A percentile compares a stretch with the other conserved stretches of the same genome.
Evolutionary conservation across 2,888 invertebrate genomes (phyloP).

Genomic region (Hydrotaea cyrtoneurina): DNA sequence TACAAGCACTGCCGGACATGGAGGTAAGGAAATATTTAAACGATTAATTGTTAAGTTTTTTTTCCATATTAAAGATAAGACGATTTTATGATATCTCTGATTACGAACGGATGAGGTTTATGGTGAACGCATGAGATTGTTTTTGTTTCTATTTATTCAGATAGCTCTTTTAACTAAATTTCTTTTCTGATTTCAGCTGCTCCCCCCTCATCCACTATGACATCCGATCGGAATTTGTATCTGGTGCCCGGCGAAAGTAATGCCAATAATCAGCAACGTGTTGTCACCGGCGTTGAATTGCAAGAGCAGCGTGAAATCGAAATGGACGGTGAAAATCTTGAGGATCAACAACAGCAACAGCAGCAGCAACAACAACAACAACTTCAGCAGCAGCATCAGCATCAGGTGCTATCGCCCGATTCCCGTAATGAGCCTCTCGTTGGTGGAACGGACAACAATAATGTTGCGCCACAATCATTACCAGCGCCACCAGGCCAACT

Average conservation of each 20-base stretch:
- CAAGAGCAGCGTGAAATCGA: slow-evolving; percentile 82
- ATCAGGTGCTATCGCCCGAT: slow-evolving; percentile 61
- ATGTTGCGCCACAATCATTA: neutral
- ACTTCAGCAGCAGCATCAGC: slow-evolving; percentile 68
- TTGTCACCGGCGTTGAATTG: slow-evolving; percentile 82
- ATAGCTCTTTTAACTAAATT: neutral
- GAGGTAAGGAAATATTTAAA: slow-evolving; percentile 45
- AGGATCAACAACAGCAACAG: slow-evolving; percentile 75
- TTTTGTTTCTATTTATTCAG: too few species aligned
- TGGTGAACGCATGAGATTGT: too few species aligned
- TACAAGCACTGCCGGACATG: slow-evolving; percentile 11
- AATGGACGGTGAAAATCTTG: slow-evolving; percentile 84
- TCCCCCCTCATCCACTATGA: slow-evolving; percentile 63
- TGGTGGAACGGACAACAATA: slow-evolving; percentile 80
- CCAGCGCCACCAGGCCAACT: slow-evolving; percentile 58
- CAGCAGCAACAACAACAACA: slow-evolving; percentile 63
- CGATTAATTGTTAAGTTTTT: too few species aligned
- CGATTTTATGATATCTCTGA: too few species aligned
- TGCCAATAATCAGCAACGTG: slow-evolving; percentile 66
- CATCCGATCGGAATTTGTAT: slow-evolving; percentile 76
- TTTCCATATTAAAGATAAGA: too few species aligned
- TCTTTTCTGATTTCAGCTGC: slow-evolving; percentile 46
- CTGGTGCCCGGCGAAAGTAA: slow-evolving; percentile 77
- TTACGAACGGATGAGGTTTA: too few species aligned
- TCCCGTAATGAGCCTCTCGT: slow-evolving; percentile 81